Conservation (phyloP, 2,113 vertebrate genomes). For the Scomber japonicus region DNA sequence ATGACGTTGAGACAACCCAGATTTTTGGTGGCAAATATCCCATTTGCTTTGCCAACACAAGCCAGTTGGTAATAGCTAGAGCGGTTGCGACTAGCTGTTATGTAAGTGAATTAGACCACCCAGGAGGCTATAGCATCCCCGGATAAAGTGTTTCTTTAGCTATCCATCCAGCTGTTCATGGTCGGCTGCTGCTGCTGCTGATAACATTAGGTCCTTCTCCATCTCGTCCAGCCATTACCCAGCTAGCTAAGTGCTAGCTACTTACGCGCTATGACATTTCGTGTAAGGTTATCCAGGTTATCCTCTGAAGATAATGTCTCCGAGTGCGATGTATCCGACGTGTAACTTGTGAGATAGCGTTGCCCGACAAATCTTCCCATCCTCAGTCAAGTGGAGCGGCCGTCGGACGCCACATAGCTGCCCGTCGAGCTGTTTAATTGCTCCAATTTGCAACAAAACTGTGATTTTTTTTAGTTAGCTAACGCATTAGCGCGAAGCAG, state of each 20-base stretch:
- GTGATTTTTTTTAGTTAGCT: conserved; percentile 60
- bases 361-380: conserved; percentile 67
- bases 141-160: conserved; percentile 64
- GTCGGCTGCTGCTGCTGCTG: conserved; percentile 51
- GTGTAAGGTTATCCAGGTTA: conserved; percentile 83
- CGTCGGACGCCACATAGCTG: conserved; percentile 59
- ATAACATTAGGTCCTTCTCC: conserved; percentile 70
- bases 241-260: conserved; percentile 80
- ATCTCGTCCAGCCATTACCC: conserved; percentile 66
- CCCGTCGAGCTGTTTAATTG: conserved; percentile 60
- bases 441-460: conserved; percentile 58
- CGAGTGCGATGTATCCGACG: conserved; percentile 53
- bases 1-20: conserved; percentile 45
- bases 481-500: conserved; percentile 59
- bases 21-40: conserved; percentile 51
- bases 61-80: conserved; percentile 56
- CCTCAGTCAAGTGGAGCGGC: conserved; percentile 56
- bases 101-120: conserved; percentile 76
- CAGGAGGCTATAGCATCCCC: conserved; percentile 76
- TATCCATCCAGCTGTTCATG: conserved; percentile 71
- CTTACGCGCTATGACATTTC: conserved; percentile 81
- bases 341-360: conserved; percentile 41
- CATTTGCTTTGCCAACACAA: conserved; percentile 64
- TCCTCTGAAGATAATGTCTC: conserved; percentile 71
- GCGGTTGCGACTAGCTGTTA: conserved; percentile 64